Evolutionary conservation across 2,888 invertebrate genomes (phyloP), one percentile per base, ranked within the genome.

Genomic region (Tiphia femorata): DNA sequence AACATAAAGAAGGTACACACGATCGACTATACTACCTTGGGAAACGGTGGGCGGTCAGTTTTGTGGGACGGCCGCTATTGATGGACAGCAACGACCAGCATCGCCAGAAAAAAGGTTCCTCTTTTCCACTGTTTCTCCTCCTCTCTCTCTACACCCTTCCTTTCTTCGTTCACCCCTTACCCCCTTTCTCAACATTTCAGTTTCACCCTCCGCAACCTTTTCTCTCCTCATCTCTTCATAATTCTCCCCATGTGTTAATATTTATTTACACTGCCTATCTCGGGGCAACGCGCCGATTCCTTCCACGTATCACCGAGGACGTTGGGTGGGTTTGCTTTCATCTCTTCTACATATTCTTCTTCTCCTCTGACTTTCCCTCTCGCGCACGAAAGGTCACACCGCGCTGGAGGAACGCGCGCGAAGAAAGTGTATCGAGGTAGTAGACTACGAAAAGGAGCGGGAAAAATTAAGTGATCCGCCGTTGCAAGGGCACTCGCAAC

Each of bases 71-170:
- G 80, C 77, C 81, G 82, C 79, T 78, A 78, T 71, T 72, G 73
- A 64, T 77, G 76, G 74, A 78, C 67, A 81, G 81, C 82, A 83
- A 82, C 82, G 81, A 81, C 82, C 81, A 83, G 82, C 82, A 82
- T 82, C 81, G 81, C 82, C 80, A 78, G 76, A 68, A 77, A 72
- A 73, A 74, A 69, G 62, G 50, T 56, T 63, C 17, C 27, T 29
- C 29, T 10, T 17, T 27, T 38, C 1, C 10, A 14, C 2, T 49
- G 27, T 58, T 64, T 58, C 58, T 44, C 65, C 61, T 58, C 37
- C 29, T 59, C 54, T 48, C 21, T 53, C 52, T 47, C 25, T 44
- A 40, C 40, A 54, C 46, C 29, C 21, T 54, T 14, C 27, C 16
- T 23, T 27, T 21, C 25, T 27, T 16, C 8, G 5, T 25, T n/a